phyloP scores from a whole-genome alignment of 2,888 invertebrate genomes.

The Apoderus coryli region DNA sequence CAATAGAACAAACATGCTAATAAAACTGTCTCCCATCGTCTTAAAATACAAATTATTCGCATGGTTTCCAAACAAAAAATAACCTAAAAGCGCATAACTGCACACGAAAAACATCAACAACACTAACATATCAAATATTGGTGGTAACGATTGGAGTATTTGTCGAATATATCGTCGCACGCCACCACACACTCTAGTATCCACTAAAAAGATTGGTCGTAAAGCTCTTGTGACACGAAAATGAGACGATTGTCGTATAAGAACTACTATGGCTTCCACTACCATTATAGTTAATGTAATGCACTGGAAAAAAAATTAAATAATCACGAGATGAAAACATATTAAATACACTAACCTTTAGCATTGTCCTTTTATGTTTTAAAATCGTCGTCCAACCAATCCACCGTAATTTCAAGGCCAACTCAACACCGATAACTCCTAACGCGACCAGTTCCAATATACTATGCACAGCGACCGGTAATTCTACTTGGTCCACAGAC shows the following conservation, averaged over 20 bases:
- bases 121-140: conserved; percentile 77
- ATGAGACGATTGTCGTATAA: conserved; percentile 70
- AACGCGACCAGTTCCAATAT: conserved; percentile 53
- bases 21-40: conserved; percentile 68
- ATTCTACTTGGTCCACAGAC: conserved; percentile 56
- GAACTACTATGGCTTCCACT: conserved; percentile 63
- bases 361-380: conserved; percentile 69
- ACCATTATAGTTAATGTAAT: conserved; percentile 66
- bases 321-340: no score
- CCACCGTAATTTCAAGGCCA: conserved; percentile 71
- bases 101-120: conserved; percentile 72
- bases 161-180: conserved; percentile 62
- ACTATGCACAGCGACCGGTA: conserved; percentile 68
- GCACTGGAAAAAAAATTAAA: conserved; percentile 40
- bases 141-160: conserved; percentile 71
- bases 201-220: conserved; percentile 77
- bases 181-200: conserved; percentile 71
- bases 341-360: conserved; percentile 52
- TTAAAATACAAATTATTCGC: conserved; percentile 61
- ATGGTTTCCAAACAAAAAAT: conserved; percentile 64
- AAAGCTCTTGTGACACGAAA: conserved; percentile 76
- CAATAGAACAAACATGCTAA: conserved; percentile 77
- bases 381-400: conserved; percentile 72
- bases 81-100: conserved; percentile 60
- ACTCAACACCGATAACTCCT: conserved; percentile 60